Evolutionary conservation across 1,140 invertebrate genomes (phyloP).

Genomic region (Condylostylus longicornis): DNA sequence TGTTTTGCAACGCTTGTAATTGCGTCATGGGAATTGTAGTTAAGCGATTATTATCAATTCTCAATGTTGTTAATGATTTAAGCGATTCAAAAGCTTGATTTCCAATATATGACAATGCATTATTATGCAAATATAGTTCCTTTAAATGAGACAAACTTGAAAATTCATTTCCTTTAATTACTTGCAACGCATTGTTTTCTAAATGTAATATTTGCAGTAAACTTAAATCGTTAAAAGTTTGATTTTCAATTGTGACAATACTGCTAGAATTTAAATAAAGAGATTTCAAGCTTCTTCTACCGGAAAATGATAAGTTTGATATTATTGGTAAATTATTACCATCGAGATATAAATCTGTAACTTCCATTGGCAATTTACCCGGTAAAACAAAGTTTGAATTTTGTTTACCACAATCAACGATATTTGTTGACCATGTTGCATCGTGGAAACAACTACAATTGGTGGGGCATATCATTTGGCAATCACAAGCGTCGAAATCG

Average conservation of each 20-base stretch:
- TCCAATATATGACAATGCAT: conserved; percentile 56
- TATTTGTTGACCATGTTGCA: conserved; percentile 69
- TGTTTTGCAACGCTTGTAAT: conserved; percentile 18
- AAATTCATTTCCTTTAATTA: conserved; percentile 69
- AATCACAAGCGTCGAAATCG: conserved; percentile 74
- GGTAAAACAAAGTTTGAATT: conserved; percentile 52
- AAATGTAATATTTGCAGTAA: conserved; percentile 65
- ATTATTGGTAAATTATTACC: conserved; percentile 67
- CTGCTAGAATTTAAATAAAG: conserved; percentile 70
- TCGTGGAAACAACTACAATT: conserved; percentile 79
- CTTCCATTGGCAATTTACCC: conserved; percentile 66
- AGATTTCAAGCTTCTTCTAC: conserved; percentile 64
- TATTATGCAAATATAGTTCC: conserved; percentile 77
- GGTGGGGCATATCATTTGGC: conserved; percentile 68
- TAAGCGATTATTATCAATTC: conserved; percentile 69
- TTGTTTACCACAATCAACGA: conserved; percentile 63
- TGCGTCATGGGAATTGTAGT: conserved; percentile 36
- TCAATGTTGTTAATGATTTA: conserved; percentile 59
- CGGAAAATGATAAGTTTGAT: conserved; percentile 69
- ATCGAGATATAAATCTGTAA: conserved; percentile 80
- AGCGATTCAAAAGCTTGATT: conserved; percentile 65
- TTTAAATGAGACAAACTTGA: conserved; percentile 59
- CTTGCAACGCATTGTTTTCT: conserved; percentile 63
- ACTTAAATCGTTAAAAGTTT: conserved; percentile 70
- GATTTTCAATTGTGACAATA: conserved; percentile 64